Evolutionary conservation across 2,113 vertebrate species (phyloP), one percentile per base, ranked within the genome.

Genomic region (Hemiprocne comata): DNA sequence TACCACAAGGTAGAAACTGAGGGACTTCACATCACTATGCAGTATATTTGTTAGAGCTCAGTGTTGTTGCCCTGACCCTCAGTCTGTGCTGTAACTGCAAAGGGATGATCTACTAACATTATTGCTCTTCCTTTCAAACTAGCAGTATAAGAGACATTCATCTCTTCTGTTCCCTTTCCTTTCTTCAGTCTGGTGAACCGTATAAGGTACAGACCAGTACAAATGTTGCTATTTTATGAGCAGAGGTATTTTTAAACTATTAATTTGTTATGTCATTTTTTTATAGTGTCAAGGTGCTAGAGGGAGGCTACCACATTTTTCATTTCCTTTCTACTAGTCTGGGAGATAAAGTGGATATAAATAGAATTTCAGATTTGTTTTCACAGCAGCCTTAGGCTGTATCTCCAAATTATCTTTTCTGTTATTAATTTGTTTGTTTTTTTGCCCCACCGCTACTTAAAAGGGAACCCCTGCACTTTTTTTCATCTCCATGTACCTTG

Each of bases 361-460:
- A 87, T 67, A 89, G 42, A 85, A 90, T 54, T 82, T 77, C 61
- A 72, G 66, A 58, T 5, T 67, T 81, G 25, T 82, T 81, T 84
- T 94, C 58, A 53, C 1, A 2, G 23, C 4, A 87, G 18, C 20
- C 76, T 91, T 58, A 66, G 12, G 26, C 34, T 82, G 3, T 55
- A 48, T 51, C 9, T 73, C 24, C 17, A 66, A 42, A 73, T 38
- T 2, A 89, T 17, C 15, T 38, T 51, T 61, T 38, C 21, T 40
- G 21, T 61, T 57, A 62, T 36, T 73, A 1, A 28, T 31, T 77
- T 17, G 6, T 71, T 74, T 4, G 3, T 15, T 60, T 40, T 65
- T 73, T 50, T 5, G 1, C 16, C 17, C 31, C 3, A 28, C 7
- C 0, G 0, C 25, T 61, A 19, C 34, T 71, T 53, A 11, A 78